Conservation (phyloP, 2,113 vertebrate genomes). For the Lasiurus borealis region DNA sequence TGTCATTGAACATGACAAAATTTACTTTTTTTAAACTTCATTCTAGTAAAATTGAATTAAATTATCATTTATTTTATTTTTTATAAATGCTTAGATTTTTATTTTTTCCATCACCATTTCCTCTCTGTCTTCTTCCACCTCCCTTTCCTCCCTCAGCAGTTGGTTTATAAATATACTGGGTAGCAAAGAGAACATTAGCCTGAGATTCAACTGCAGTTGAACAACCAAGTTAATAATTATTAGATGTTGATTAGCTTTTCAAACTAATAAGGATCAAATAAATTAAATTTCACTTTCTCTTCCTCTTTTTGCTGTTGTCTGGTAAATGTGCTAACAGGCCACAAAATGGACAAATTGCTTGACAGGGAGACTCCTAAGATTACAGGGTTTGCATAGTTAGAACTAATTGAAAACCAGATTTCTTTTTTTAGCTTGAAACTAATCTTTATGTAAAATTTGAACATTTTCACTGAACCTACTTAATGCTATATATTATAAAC, state of each 20-base stretch:
- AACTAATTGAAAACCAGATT: neutral
- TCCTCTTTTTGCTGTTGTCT: neutral
- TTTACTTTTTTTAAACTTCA: constrained; percentile 23
- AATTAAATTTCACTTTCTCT: constrained; percentile 7
- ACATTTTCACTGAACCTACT: neutral
- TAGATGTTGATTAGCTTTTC: constrained; percentile 2
- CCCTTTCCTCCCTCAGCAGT: neutral
- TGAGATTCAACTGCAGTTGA: neutral
- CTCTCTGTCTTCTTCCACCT: no score
- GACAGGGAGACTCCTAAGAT: neutral
- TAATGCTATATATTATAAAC: neutral
- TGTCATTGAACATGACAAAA: neutral
- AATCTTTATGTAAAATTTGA: constrained; percentile 35
- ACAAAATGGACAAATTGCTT: neutral
- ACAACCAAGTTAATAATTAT: neutral
- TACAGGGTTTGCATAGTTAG: neutral
- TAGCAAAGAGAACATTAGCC: neutral
- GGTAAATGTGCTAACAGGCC: neutral
- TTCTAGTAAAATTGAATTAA: constrained; percentile 2
- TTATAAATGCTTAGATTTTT: no score
- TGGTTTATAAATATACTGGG: neutral
- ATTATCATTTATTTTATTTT: neutral
- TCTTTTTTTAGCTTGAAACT: constrained; percentile 19
- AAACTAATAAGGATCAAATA: neutral
- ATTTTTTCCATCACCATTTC: no score